Percentiles rank a stretch among this genome's conserved stretches.
These are phyloP conservation scores for Anodontia alba DNA, from an alignment of 2,888 invertebrate genomes.

Conservation along the genomic window DNA sequence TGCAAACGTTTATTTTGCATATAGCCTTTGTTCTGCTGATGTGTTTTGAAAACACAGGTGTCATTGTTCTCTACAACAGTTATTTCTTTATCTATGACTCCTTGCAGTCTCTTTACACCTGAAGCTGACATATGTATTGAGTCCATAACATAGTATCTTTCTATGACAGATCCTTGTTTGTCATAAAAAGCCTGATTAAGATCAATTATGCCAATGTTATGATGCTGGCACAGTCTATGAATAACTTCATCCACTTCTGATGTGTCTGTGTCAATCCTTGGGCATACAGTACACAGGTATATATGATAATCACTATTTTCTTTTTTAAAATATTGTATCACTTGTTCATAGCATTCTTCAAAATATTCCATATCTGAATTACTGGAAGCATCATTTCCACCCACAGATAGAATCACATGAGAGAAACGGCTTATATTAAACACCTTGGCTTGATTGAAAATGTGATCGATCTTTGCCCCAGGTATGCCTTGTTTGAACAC, in stretches of 20 bases:
- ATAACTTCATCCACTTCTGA: background rate
- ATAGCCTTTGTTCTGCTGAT: background rate
- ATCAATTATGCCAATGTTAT: background rate
- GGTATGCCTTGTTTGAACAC: background rate
- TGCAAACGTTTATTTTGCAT: background rate
- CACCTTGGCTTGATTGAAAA: background rate
- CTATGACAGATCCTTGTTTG: background rate
- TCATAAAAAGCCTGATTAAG: background rate
- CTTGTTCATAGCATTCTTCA: slow-evolving; percentile 4
- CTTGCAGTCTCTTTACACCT: slow-evolving; percentile 1
- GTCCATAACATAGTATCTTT: background rate
- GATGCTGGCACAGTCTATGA: background rate
- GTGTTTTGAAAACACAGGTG: background rate
- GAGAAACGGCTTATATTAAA: slow-evolving; percentile 2
- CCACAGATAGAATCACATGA: background rate
- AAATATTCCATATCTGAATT: background rate
- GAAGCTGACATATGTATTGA: background rate
- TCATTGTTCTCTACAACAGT: background rate
- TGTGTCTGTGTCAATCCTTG: background rate
- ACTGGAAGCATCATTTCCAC: slow-evolving; percentile 16
- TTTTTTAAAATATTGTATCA: background rate
- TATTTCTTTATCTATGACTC: background rate
- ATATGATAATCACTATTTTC: background rate
- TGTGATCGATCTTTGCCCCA: background rate
- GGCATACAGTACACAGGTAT: background rate